A percentile compares a stretch with the other conserved stretches of the same genome.
phyloP scores from a whole-genome alignment of 2,888 invertebrate genomes.

The Lasioglossum morio region DNA sequence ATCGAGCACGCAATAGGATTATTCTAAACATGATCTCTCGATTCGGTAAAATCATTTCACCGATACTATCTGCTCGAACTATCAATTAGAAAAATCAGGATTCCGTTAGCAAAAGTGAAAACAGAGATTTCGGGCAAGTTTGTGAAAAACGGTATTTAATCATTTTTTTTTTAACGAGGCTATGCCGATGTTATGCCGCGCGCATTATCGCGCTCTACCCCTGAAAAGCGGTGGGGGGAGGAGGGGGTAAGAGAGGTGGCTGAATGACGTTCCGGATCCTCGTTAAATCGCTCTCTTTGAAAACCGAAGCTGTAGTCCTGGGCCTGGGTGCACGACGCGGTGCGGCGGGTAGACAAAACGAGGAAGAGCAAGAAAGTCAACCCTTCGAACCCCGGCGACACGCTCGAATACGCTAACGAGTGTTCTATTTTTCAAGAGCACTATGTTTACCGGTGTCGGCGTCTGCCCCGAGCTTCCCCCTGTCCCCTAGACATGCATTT shows the following conservation, averaged over 20 bases:
- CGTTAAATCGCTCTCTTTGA: constrained; percentile 49
- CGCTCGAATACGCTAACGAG: constrained; percentile 68
- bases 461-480: constrained; percentile 49
- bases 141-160: background rate
- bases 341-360: constrained; percentile 10
- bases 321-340: background rate
- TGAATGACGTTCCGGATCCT: constrained; percentile 36
- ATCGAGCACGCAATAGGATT: background rate
- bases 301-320: constrained; percentile 20
- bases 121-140: background rate
- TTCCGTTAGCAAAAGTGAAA: background rate
- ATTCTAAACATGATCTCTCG: background rate
- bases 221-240: background rate
- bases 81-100: background rate
- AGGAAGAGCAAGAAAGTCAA: constrained; percentile 48
- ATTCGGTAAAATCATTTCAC: background rate
- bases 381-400: constrained; percentile 31
- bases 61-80: background rate
- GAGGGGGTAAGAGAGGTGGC: too few species aligned
- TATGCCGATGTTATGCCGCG: background rate
- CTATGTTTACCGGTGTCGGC: constrained; percentile 67
- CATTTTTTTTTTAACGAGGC: constrained; percentile 41
- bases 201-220: background rate
- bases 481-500: constrained; percentile 32
- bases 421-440: constrained; percentile 73